Conservation (phyloP, 2,888 invertebrate species). For the Trilocha varians region DNA sequence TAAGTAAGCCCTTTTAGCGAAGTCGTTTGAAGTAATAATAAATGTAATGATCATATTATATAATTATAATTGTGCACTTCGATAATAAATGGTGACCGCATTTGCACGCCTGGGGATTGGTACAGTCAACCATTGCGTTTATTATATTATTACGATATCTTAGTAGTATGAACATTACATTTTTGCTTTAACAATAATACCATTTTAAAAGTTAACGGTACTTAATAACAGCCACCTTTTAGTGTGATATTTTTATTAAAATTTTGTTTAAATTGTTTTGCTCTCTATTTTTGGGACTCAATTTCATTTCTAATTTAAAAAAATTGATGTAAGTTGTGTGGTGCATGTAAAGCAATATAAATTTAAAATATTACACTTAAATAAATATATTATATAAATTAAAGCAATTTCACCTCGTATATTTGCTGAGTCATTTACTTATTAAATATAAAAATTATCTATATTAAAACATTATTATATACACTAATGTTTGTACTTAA, state of each 20-base stretch:
- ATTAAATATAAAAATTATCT: constrained; percentile 29
- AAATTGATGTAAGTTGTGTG: background rate
- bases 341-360: background rate
- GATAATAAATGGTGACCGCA: background rate
- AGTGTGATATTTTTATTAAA: constrained; percentile 62
- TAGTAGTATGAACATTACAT: constrained; percentile 36
- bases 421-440: constrained; percentile 52
- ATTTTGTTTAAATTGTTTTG: constrained; percentile 35
- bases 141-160: constrained; percentile 8
- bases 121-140: background rate
- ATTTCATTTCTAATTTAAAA: background rate
- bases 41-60: background rate
- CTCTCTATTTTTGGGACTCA: constrained; percentile 43
- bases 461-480: constrained; percentile 25
- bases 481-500: constrained; percentile 63
- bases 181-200: constrained; percentile 36
- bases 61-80: background rate
- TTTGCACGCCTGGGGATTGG: background rate
- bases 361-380: background rate
- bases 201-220: constrained; percentile 43
- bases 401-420: background rate
- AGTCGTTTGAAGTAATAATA: background rate
- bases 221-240: constrained; percentile 60
- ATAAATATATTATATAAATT: background rate
- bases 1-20: background rate